Evolutionary conservation across 2,113 vertebrate species (phyloP), one percentile per base, ranked within the genome.

Genomic region (Tachysurus fulvidraco): DNA sequence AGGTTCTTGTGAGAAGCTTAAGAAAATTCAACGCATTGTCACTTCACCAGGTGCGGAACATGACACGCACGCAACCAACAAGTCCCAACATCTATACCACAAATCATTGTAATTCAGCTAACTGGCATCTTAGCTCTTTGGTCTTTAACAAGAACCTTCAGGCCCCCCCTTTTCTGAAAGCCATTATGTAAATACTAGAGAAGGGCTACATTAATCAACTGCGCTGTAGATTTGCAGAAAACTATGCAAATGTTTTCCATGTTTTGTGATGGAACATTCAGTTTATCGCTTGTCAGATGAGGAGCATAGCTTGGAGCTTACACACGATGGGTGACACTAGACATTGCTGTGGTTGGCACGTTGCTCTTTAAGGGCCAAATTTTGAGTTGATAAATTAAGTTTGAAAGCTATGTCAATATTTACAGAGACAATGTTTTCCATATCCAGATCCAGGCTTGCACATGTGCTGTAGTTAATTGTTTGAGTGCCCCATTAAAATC

Each of bases 31-130:
- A 41, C 9, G 60, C 16, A 41, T 79, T 57, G 76, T 85, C 28
- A n/a, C n/a, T 10, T 86, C 52, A 60, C 78, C 62, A 81, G 79
- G 64, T 81, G 78, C 78, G 81, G 54, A 12, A 4, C 36, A 13
- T 25, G 6, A 59, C 78, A 57, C 9, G 4, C 52, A 67, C 30
- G 54, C 52, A 59, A 5, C 79, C 44, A 9, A 80, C 85, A 41
- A 81, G 85, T 81, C 52, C 59, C 1, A 73, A 73, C 85, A 23
- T 30, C 65, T 19, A n/a, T 28, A 11, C 41, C 71, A 76, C 64
- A 55, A 46, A 10, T 59, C 74, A 52, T 65, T 50, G 5, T 30
- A 46, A 12, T 86, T 30, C 54, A 81, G 0, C 30, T 25, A 10
- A 21, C 28, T 64, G 44, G 52, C n/a, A 52, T 64, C 6, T 23